Evolutionary conservation across 2,888 invertebrate genomes (phyloP), one percentile per base, ranked within the genome.

Genomic region (Prenolepis imparis): DNA sequence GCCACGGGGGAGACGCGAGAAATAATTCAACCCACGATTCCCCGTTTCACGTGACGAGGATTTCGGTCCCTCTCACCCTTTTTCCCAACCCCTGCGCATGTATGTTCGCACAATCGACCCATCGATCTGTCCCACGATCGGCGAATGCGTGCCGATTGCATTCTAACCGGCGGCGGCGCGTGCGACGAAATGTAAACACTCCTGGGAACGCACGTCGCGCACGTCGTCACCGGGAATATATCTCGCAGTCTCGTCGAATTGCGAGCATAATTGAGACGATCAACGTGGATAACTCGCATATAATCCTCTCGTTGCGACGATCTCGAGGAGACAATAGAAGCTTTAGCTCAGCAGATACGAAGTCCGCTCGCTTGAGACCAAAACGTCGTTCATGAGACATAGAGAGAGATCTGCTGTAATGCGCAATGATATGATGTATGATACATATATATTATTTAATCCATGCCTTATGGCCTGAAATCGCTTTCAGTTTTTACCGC

Each of bases 21-120:
- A 68, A 67, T 74, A 75, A 88, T 89, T 84, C 82, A 36, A 57
- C 59, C 57, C 83, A 87, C 82, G 85, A 75, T 75, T 72, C 64
- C 63, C 15, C 41, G n/a, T 44, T 12, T 21, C 28, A 36, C 57
- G 82, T 32, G 86, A 83, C 82, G 77, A 55, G 75, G 88, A 86
- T 75, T 86, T 77, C 83, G 63, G 70, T 44, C 39, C n/a, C n/a
- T n/a, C n/a, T n/a, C n/a, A n/a, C n/a, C n/a, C n/a, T n/a, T n/a
- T n/a, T n/a, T n/a, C n/a, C n/a, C n/a, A n/a, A n/a, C n/a, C n/a
- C n/a, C 61, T n/a, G 28, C 59, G n/a, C 44, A 52, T 28, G 63
- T 57, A 28, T 57, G 44, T 24, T n/a, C 21, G 77, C 55, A 8
- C 32, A 28, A n/a, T 39, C 48, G 24, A 52, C 15, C 12, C 36